Conservation (phyloP, 30 jellyfish, hydroid and myxozoan species). For the Pseudorhiza aurosa region DNA sequence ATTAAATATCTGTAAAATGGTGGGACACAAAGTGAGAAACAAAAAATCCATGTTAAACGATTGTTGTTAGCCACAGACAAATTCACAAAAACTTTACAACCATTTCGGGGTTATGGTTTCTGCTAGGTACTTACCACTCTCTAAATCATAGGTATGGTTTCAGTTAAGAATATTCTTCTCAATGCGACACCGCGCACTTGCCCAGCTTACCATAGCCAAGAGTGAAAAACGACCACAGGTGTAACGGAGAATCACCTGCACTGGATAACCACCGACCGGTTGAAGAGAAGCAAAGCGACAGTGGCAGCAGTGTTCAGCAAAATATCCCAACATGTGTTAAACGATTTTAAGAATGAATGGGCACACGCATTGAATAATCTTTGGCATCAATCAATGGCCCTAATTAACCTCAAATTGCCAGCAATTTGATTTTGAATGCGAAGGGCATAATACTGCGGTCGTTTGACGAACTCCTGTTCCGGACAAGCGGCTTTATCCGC, state of each 20-base stretch:
- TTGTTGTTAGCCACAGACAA: background rate
- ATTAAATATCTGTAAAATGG: constrained; percentile 11
- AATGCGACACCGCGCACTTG: no score
- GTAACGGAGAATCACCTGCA: no score
- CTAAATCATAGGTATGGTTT: no score
- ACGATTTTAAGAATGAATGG: background rate
- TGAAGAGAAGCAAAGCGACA: no score
- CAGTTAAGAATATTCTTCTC: no score
- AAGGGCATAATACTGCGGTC: background rate
- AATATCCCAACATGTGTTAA: background rate
- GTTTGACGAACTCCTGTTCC: constrained; percentile 2
- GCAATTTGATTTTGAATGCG: constrained; percentile 9
- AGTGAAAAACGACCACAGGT: no score
- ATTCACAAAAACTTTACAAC: background rate
- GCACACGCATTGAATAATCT: background rate
- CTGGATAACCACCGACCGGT: no score
- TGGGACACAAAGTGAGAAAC: background rate
- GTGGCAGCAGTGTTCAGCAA: background rate
- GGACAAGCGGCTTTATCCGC: constrained; percentile 8
- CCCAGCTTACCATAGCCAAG: no score
- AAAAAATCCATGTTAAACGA: constrained; percentile 3
- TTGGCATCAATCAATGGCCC: background rate
- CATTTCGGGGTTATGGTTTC: background rate
- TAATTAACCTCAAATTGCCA: constrained; percentile 12
- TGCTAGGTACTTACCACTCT: background rate